phyloP scores from a whole-genome alignment of 2,797 vertebrate species.

The Typhlichthys subterraneus region DNA sequence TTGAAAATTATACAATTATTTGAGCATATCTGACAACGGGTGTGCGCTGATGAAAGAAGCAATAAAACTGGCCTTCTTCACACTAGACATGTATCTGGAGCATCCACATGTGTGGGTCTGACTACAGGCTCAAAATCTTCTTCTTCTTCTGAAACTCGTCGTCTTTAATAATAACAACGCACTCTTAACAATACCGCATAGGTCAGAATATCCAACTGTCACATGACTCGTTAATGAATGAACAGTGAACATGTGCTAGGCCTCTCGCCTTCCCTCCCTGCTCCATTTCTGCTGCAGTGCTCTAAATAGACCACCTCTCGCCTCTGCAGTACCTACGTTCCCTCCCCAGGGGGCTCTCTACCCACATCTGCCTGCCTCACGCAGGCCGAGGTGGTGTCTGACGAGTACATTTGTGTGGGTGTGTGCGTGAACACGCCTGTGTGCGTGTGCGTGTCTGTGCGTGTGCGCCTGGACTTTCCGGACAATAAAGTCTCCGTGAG shows the following conservation, averaged over 20 bases:
- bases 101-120: too few relatives aligned
- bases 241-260: constrained; percentile 14
- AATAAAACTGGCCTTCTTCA: too few relatives aligned
- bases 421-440: not conserved
- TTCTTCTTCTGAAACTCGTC: too few relatives aligned
- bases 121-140: too few relatives aligned
- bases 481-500: not conserved
- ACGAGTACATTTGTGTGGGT: constrained; percentile 5
- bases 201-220: too few relatives aligned
- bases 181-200: too few relatives aligned
- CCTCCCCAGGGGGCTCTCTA: constrained; percentile 72
- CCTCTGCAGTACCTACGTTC: constrained; percentile 64
- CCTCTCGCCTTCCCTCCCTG: constrained; percentile 4
- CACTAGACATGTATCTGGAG: too few relatives aligned
- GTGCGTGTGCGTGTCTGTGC: constrained; percentile 1
- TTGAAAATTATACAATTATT: too few relatives aligned
- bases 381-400: constrained; percentile 17
- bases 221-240: too few relatives aligned
- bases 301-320: constrained; percentile 62
- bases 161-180: too few relatives aligned
- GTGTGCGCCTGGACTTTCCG: constrained; percentile 4
- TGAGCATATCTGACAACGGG: too few relatives aligned
- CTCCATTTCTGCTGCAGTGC: constrained; percentile 50
- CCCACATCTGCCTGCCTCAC: constrained; percentile 58
- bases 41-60: too few relatives aligned